These are phyloP conservation scores for Danio choprae DNA, from an alignment of 2,797 vertebrate species.

Conservation along the genomic window DNA sequence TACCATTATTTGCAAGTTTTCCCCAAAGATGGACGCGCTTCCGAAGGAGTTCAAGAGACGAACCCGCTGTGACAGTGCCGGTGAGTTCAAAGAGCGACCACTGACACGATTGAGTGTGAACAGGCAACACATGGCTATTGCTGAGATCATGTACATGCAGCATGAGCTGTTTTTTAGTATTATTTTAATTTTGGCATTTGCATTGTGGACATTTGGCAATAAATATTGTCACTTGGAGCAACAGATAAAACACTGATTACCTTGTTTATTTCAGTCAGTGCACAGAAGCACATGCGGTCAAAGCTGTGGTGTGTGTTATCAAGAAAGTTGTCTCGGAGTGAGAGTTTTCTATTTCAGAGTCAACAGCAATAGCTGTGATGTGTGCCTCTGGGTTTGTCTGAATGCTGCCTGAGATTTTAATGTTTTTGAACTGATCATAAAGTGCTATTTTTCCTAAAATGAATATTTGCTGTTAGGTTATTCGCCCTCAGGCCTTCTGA, in stretches of 20 bases:
- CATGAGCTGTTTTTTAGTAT: not conserved
- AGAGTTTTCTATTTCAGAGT: slow-evolving; percentile 1
- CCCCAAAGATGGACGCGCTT: slow-evolving; percentile 67
- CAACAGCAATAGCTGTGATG: not conserved
- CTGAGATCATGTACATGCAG: no score
- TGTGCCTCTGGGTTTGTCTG: not conserved
- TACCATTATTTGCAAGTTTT: slow-evolving; percentile 27
- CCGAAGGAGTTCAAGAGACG: slow-evolving; percentile 63
- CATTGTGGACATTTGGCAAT: not conserved
- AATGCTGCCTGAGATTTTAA: not conserved
- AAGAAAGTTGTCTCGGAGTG: not conserved
- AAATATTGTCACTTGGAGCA: not conserved
- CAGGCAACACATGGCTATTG: not conserved
- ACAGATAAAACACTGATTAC: not conserved
- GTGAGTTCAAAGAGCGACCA: slow-evolving; percentile 65
- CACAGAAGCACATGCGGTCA: not conserved
- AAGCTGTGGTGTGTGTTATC: not conserved
- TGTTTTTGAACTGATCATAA: not conserved
- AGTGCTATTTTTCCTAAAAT: no score
- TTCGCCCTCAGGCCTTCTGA: no score
- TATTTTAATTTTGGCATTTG: not conserved
- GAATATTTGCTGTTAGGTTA: no score
- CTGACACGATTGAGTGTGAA: not conserved
- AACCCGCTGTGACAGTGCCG: slow-evolving; percentile 73
- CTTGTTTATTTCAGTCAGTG: slow-evolving; percentile 10